Conservation (phyloP, 1,140 invertebrate genomes). For the Sitobion miscanthi region DNA sequence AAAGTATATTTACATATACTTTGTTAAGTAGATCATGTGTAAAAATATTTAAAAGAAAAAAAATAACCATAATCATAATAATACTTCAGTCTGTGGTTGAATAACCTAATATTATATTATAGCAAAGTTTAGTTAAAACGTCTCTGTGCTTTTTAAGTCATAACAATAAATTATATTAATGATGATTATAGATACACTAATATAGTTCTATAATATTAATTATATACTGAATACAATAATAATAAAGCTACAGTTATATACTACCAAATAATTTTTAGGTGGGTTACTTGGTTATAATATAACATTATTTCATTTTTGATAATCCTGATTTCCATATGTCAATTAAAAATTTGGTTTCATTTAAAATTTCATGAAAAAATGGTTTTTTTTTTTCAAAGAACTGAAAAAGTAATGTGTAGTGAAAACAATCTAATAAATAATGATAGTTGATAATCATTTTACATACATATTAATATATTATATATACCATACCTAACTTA, state of each 20-base stretch:
- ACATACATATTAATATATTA: too few relatives aligned
- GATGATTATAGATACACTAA: background rate
- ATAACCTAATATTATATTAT: conserved; percentile 39
- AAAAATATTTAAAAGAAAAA: conserved; percentile 18
- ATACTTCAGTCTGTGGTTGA: conserved; percentile 23
- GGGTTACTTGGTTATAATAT: background rate
- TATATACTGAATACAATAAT: background rate
- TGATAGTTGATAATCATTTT: too few relatives aligned
- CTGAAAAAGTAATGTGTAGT: too few relatives aligned
- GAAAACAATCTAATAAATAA: too few relatives aligned
- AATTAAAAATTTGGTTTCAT: background rate
- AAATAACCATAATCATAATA: background rate
- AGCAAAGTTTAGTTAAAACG: background rate
- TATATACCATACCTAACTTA: too few relatives aligned
- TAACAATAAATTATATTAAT: background rate
- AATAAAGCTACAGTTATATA: background rate
- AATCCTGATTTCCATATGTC: background rate
- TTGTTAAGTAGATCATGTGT: conserved; percentile 34
- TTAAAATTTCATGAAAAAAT: too few relatives aligned
- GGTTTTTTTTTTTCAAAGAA: too few relatives aligned
- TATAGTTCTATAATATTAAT: background rate
- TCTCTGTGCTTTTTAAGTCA: background rate
- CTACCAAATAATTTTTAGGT: background rate
- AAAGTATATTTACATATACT: background rate
- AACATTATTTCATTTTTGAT: background rate